Percentiles rank a stretch among this genome's conserved stretches.
Conservation (phyloP, 2,888 invertebrate genomes). For the Drosophila rubida region DNA sequence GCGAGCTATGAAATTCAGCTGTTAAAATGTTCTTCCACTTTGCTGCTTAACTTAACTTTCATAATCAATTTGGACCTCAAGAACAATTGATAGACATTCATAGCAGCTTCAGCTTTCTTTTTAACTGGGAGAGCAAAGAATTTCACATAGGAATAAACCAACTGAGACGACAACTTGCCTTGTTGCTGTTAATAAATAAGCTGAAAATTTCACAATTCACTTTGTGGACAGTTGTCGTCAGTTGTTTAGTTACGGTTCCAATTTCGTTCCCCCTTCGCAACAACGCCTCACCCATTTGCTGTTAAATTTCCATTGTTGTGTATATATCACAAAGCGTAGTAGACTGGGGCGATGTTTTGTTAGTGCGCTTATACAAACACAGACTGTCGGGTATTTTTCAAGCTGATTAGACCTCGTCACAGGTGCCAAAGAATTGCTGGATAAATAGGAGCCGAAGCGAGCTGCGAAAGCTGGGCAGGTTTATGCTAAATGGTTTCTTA, state of each 20-base stretch:
- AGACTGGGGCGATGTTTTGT: conserved; percentile 26
- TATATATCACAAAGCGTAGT: conserved; percentile 7
- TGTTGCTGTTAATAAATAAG: conserved; percentile 53
- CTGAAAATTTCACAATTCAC: conserved; percentile 60
- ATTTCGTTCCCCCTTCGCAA: neutral
- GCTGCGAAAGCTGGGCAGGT: neutral
- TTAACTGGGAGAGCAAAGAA: conserved; percentile 31
- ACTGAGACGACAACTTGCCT: conserved; percentile 27
- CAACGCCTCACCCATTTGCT: neutral
- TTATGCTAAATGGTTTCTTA: conserved; percentile 17
- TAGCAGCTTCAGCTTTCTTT: conserved; percentile 33
- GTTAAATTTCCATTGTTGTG: neutral
- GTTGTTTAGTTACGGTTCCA: conserved; percentile 59
- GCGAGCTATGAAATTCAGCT: no score
- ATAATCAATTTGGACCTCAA: neutral
- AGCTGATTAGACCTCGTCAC: conserved; percentile 68
- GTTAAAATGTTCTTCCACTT: neutral
- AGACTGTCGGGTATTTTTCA: conserved; percentile 50
- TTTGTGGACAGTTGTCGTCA: conserved; percentile 44
- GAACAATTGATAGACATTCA: neutral
- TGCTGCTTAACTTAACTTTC: neutral
- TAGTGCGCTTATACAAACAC: conserved; percentile 53
- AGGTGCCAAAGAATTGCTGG: conserved; percentile 42
- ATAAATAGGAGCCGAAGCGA: neutral
- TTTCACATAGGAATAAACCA: conserved; percentile 49